Percentiles rank a stretch among this genome's conserved stretches.
Conservation (phyloP, 2,888 invertebrate genomes). For the Amphimallon solstitiale region DNA sequence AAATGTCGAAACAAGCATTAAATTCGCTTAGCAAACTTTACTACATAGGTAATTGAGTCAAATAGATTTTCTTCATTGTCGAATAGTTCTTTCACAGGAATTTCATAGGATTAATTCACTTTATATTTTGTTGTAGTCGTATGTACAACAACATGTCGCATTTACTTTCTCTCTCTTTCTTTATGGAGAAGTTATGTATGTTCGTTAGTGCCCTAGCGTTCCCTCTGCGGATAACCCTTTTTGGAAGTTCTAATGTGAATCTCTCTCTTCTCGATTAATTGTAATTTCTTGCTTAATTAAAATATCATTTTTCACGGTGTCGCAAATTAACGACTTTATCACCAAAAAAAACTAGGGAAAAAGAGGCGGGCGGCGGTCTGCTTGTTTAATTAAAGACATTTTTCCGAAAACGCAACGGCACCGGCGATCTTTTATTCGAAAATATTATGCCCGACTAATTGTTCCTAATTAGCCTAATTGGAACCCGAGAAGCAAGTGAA, state of each 20-base stretch:
- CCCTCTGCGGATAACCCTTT: conserved; percentile 3
- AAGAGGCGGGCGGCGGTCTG: too few relatives aligned
- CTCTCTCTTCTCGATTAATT: conserved; percentile 1
- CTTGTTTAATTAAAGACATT: conserved; percentile 17
- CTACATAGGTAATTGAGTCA: too few relatives aligned
- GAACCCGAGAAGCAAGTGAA: background rate
- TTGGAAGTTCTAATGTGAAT: conserved; percentile 13
- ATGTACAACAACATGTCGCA: too few relatives aligned
- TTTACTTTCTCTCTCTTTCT: too few relatives aligned
- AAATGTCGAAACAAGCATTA: too few relatives aligned
- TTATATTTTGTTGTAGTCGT: too few relatives aligned
- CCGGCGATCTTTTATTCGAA: conserved; percentile 1
- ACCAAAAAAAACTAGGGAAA: background rate
- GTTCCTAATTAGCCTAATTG: conserved; percentile 27
- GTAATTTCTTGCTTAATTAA: conserved; percentile 33
- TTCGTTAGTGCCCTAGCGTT: too few relatives aligned
- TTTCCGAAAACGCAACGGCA: conserved; percentile 16
- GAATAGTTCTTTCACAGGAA: too few relatives aligned
- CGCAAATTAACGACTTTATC: conserved; percentile 32
- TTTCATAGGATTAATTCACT: too few relatives aligned
- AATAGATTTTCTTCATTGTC: too few relatives aligned
- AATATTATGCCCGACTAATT: conserved; percentile 4
- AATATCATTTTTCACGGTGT: conserved; percentile 28
- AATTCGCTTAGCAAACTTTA: too few relatives aligned
- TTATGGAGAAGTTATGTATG: too few relatives aligned